These are phyloP conservation scores for Neosilurus hyrtlii DNA, from an alignment of 2,797 vertebrate species.

Conservation along the genomic window DNA sequence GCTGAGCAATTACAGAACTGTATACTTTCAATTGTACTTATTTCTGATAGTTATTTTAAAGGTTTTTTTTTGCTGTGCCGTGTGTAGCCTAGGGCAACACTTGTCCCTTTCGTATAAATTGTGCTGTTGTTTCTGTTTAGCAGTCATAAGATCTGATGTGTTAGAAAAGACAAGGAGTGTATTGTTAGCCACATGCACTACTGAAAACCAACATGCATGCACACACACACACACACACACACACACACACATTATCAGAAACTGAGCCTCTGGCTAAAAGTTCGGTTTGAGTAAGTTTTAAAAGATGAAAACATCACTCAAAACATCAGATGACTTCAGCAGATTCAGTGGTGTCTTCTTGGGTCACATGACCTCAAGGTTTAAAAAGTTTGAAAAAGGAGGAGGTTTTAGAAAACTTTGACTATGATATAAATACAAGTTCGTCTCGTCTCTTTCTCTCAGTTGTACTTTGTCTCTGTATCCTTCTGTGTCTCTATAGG, in stretches of 20 bases:
- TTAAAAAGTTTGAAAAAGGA: slow-evolving; percentile 41
- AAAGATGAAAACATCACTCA: not conserved
- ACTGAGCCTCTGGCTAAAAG: slow-evolving; percentile 7
- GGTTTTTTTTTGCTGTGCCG: slow-evolving; percentile 13
- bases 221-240: not conserved
- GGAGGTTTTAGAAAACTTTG: slow-evolving; percentile 29
- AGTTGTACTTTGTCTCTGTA: not conserved
- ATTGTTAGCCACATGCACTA: slow-evolving; percentile 68
- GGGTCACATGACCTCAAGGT: slow-evolving; percentile 32
- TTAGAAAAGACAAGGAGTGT: slow-evolving; percentile 69
- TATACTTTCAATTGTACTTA: not conserved
- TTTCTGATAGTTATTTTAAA: not conserved
- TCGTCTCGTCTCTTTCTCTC: not conserved
- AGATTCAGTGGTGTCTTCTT: slow-evolving; percentile 10
- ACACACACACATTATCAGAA: slow-evolving; percentile 1
- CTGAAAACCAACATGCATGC: slow-evolving; percentile 21
- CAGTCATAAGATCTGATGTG: slow-evolving; percentile 73
- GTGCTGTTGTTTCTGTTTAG: slow-evolving; percentile 34
- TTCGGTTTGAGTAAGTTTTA: not conserved
- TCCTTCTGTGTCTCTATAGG: slow-evolving; percentile 67
- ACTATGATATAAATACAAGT: slow-evolving; percentile 35
- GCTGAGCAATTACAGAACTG: slow-evolving; percentile 1
- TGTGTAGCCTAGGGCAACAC: slow-evolving; percentile 18
- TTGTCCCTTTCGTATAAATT: slow-evolving; percentile 21
- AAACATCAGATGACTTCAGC: not conserved